Percentiles rank a stretch among this genome's conserved stretches.
Evolutionary conservation across 1,140 invertebrate species (phyloP).

Genomic region (Dreissena rostriformis): DNA sequence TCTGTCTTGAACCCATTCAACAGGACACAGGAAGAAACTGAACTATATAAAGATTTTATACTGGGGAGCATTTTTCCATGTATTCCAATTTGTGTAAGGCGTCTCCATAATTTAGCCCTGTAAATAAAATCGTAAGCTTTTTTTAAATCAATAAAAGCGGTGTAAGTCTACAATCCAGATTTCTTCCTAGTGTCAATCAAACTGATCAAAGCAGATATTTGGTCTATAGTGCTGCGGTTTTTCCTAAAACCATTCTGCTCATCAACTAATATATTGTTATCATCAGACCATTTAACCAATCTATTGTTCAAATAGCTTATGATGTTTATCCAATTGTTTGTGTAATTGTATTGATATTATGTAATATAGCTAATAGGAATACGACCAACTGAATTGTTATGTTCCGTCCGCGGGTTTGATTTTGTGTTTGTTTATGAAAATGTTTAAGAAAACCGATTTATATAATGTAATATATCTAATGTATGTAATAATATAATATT

Average conservation of each 20-base stretch:
- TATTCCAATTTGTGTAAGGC: neutral
- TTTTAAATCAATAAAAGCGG: neutral
- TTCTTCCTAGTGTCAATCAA: neutral
- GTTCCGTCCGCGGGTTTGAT: too few species aligned
- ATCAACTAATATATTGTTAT: neutral
- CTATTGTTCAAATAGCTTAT: neutral
- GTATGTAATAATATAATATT: too few species aligned
- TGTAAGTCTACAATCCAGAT: neutral
- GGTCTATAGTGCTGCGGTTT: neutral
- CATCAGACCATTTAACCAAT: neutral
- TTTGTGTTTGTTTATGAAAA: too few species aligned
- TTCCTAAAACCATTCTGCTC: neutral
- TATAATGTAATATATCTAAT: too few species aligned
- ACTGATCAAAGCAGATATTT: neutral
- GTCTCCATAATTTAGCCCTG: neutral
- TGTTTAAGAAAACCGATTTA: too few species aligned
- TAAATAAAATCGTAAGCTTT: neutral
- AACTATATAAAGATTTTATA: neutral
- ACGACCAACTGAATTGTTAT: too few species aligned
- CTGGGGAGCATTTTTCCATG: neutral
- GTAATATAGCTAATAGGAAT: too few species aligned
- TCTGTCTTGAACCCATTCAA: conserved; percentile 14
- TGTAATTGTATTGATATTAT: too few species aligned
- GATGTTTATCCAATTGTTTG: too few species aligned
- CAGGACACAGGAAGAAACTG: neutral